Percentiles rank a stretch among this genome's conserved stretches.
phyloP scores from a whole-genome alignment of 2,113 vertebrate species.

The Orientallactaga bullata region DNA sequence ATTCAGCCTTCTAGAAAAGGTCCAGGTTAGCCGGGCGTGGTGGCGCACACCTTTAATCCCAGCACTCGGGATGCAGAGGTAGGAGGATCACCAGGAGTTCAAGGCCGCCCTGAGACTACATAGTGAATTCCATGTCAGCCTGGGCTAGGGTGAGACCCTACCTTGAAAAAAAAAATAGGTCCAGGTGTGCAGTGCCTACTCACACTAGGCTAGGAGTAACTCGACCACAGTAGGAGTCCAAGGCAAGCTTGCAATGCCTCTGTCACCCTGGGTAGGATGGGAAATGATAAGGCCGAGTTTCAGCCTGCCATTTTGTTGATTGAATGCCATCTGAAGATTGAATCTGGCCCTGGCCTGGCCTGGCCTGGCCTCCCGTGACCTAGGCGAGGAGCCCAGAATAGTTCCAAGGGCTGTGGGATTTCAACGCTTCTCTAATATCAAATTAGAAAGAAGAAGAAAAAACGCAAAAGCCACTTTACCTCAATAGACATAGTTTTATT shows the following conservation, averaged over 20 bases:
- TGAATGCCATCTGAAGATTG: neutral
- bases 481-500: slow-evolving; percentile 75
- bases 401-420: slow-evolving; percentile 19
- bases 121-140: too few species aligned
- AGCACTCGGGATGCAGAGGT: too few species aligned
- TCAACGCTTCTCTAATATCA: slow-evolving; percentile 48
- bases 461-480: slow-evolving; percentile 31
- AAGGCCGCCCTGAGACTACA: too few species aligned
- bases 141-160: too few species aligned
- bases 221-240: neutral
- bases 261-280: neutral
- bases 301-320: neutral
- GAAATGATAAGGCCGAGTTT: neutral
- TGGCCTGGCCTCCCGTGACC: neutral
- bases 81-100: too few species aligned
- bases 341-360: neutral
- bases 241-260: neutral
- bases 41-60: too few species aligned
- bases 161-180: too few species aligned
- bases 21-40: too few species aligned
- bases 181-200: neutral
- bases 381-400: slow-evolving; percentile 27
- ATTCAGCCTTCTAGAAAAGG: slow-evolving; percentile 3
- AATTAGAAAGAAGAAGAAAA: neutral
- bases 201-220: neutral